These are phyloP conservation scores for Drosophila kanekoi DNA, from an alignment of 2,888 invertebrate genomes.

Conservation along the genomic window DNA sequence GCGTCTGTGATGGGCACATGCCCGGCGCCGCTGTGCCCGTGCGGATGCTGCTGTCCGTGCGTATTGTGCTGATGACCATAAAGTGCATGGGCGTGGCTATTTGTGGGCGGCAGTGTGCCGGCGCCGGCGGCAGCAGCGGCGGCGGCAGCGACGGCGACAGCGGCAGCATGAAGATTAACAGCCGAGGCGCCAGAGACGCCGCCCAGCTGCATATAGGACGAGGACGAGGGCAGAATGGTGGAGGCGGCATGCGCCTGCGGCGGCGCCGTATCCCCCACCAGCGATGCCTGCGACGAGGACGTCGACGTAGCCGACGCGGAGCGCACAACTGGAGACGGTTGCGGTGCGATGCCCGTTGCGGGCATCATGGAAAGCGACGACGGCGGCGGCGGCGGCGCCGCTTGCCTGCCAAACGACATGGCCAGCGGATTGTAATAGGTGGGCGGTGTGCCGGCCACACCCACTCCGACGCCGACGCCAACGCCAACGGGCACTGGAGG, in stretches of 20 bases:
- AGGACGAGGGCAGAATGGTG: conserved; percentile 72
- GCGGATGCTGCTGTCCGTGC: conserved; percentile 18
- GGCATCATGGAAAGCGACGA: conserved; percentile 65
- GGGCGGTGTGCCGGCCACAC: conserved; percentile 69
- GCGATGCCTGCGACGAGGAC: conserved; percentile 83
- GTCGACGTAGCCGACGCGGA: conserved; percentile 86
- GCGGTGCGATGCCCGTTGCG: conserved; percentile 72
- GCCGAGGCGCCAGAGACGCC: conserved; percentile 41
- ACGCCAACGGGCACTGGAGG: conserved; percentile 16
- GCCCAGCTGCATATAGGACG: conserved; percentile 66
- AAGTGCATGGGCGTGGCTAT: conserved; percentile 61
- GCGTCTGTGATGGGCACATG: conserved; percentile 87
- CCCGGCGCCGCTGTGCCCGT: conserved; percentile 38
- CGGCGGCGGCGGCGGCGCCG: conserved; percentile 44
- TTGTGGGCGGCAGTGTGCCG: conserved; percentile 84
- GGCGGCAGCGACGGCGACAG: conserved; percentile 59
- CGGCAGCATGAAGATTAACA: conserved; percentile 53
- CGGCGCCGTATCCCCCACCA: conserved; percentile 81
- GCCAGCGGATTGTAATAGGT: conserved; percentile 82
- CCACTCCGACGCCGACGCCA: conserved; percentile 50
- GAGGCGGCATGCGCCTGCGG: conserved; percentile 83
- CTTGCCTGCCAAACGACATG: conserved; percentile 75
- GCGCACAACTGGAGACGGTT: conserved; percentile 85
- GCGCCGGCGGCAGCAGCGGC: conserved; percentile 72
- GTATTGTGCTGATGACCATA: conserved; percentile 40